phyloP scores from a whole-genome alignment of 2,113 vertebrate species.

The Tychaedon coryphoeus region DNA sequence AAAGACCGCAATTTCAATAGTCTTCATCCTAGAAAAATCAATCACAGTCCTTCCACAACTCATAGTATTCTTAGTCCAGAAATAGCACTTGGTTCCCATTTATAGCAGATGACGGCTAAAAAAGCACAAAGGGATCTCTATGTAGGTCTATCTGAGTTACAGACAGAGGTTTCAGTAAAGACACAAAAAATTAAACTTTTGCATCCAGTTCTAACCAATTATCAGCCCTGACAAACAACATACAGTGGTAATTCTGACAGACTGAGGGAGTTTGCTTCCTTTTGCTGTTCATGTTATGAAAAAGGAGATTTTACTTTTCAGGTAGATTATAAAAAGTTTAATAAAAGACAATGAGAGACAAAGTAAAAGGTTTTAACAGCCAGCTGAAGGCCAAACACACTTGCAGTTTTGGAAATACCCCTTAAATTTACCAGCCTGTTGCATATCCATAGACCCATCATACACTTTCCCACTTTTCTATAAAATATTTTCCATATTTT shows the following conservation, averaged over 20 bases:
- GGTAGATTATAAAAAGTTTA: too few relatives aligned
- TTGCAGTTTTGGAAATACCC: too few relatives aligned
- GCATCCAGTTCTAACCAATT: neutral
- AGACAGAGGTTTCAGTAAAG: neutral
- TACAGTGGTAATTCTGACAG: neutral
- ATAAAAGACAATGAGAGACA: too few relatives aligned
- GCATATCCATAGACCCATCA: too few relatives aligned
- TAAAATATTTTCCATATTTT: too few relatives aligned
- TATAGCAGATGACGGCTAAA: neutral
- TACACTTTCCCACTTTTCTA: too few relatives aligned
- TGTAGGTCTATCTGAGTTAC: neutral
- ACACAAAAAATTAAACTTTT: neutral
- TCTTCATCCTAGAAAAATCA: conserved; percentile 7
- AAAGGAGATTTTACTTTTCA: too few relatives aligned
- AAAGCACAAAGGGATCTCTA: neutral
- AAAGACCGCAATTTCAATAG: neutral
- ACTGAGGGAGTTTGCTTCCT: neutral
- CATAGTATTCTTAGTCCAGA: neutral
- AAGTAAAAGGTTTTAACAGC: too few relatives aligned
- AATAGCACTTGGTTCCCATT: neutral
- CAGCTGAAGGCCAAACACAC: too few relatives aligned
- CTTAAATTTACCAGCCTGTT: too few relatives aligned
- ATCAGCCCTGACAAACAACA: neutral
- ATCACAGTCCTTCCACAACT: neutral
- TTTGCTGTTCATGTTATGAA: neutral